These are phyloP conservation scores for Thaumetopoea pityocampa DNA, from an alignment of 1,140 invertebrate genomes.

Conservation along the genomic window DNA sequence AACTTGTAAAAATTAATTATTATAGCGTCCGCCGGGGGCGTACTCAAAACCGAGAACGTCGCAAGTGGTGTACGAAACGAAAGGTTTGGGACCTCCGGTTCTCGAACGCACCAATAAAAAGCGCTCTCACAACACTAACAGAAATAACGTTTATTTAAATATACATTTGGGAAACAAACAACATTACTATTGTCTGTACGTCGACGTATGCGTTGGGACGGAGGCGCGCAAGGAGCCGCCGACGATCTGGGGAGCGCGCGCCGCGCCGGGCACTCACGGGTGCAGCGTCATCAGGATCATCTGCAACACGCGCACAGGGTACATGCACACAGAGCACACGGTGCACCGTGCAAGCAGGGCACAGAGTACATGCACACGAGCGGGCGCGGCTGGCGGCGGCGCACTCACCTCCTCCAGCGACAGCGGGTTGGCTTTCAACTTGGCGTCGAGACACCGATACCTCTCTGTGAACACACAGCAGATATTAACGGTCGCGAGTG, in stretches of 20 bases:
- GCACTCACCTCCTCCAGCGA: conserved; percentile 82
- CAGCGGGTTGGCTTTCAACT: conserved; percentile 84
- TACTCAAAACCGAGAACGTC: no score
- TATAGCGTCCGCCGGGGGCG: no score
- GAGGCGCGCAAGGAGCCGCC: not conserved
- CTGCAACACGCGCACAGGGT: conserved; percentile 51
- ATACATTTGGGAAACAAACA: no score
- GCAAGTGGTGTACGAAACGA: no score
- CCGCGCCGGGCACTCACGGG: conserved; percentile 71
- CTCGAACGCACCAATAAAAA: no score
- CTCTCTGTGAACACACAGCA: conserved; percentile 74
- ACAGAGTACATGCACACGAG: no score
- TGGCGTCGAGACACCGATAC: conserved; percentile 83
- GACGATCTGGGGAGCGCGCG: not conserved
- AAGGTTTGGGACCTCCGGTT: no score
- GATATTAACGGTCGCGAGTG: not conserved
- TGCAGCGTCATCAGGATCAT: conserved; percentile 85
- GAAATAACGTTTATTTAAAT: no score
- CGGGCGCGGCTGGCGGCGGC: not conserved
- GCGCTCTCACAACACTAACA: no score
- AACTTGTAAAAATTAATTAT: no score
- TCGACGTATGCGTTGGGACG: not conserved
- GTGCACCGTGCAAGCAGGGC: no score
- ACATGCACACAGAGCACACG: not conserved
- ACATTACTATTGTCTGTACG: not conserved